Base-by-base conservation (phyloP, 1,140 invertebrate genomes). In the Drosophila sulfurigaster region DNA sequence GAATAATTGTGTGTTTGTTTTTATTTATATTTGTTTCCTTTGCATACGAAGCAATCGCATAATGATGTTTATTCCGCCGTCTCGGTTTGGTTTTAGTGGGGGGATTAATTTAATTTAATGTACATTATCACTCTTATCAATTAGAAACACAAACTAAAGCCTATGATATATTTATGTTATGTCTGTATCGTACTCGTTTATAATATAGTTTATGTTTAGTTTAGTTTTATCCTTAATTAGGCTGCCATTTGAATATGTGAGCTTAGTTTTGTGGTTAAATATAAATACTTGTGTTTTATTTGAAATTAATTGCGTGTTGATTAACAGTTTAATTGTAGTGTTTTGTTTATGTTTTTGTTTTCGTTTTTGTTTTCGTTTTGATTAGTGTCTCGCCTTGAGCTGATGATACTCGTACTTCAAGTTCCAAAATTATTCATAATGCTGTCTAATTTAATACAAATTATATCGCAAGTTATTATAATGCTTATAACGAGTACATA, bases 121-220 rank as follows among this genome's bases (percentile, higher is more conserved):
- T 88, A 88, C 80, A 88, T 80, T 87, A 86, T 86, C 82, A 86
- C 83, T 88, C 83, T 88, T 88, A 88, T 68, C 16, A 51, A 35
- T 81, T 73, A 73, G 64, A 88, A 88, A 83, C 80, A 88, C 83
- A 88, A 88, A 88, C 83, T 88, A 88, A 83, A 77, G 80, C 83
- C 80, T 88, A 88, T 88, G 80, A 83, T 88, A 88, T 87, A 88
- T 77, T 71, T 70, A 63, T 75, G 28, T 71, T 70, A 59, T 75
- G 28, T 66, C 43, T 76, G 38, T 65, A 32, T 82, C 15, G 25
- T 64, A 43, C 46, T 63, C 41, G 54, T 74, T 64, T 75, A 64
- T 74, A 48, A 64, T 41, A 35, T 38, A 52, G 25, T 56, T 54
- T 16, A 54, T 20, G 32, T 64, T 63, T 54, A 54, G 2, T 56